phyloP scores from a whole-genome alignment of 1,140 invertebrate genomes.

The Ericerus pela region DNA sequence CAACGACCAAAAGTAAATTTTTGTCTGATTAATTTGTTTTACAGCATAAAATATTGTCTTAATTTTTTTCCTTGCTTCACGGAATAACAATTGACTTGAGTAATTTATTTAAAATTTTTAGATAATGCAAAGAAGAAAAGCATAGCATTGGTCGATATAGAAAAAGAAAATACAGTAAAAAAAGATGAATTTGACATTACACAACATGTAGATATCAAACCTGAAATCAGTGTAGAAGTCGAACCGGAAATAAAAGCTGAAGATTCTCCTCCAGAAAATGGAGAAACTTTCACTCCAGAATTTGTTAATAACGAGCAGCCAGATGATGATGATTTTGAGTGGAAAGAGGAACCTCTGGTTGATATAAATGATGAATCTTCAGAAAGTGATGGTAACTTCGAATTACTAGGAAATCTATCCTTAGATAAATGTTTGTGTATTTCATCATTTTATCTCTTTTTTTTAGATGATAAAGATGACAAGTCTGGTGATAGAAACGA shows the following conservation, averaged over 20 bases:
- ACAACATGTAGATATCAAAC: not conserved
- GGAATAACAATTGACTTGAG: no score
- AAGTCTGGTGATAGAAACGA: not conserved
- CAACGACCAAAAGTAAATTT: not conserved
- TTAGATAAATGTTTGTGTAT: no score
- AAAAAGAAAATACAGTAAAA: not conserved
- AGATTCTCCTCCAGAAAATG: not conserved
- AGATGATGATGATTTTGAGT: constrained; percentile 13
- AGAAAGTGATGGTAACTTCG: constrained; percentile 1
- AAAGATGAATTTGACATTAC: not conserved
- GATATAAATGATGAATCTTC: not conserved
- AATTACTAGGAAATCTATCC: no score
- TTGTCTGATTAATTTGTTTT: no score
- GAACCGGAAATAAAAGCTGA: not conserved
- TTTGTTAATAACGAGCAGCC: not conserved
- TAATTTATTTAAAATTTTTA: no score
- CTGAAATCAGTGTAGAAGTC: not conserved
- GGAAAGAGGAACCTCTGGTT: constrained; percentile 6
- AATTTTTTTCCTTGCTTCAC: no score
- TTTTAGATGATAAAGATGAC: constrained; percentile 1
- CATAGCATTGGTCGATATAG: no score
- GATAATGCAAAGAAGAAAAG: no score
- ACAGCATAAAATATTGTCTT: no score
- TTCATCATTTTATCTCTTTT: not conserved
- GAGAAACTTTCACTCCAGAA: not conserved